Evolutionary conservation across 1,140 invertebrate species (phyloP).

Genomic region (Heterodera carotae): DNA sequence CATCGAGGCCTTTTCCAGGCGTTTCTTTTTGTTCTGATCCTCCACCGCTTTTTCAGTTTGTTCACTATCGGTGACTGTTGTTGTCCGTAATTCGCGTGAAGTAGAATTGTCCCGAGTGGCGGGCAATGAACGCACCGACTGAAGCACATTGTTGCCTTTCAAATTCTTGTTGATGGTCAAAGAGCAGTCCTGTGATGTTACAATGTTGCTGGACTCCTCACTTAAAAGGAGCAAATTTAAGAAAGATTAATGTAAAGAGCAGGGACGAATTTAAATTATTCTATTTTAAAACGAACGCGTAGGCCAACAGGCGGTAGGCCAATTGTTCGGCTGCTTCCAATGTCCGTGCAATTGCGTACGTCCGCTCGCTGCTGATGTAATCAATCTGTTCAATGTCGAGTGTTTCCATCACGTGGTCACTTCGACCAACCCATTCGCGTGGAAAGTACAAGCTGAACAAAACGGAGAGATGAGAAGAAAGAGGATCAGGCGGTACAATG

Average conservation of each 20-base stretch:
- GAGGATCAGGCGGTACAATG: background rate
- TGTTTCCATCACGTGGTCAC: slow-evolving; percentile 13
- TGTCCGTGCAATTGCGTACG: slow-evolving; percentile 20
- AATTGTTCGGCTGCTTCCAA: slow-evolving; percentile 24
- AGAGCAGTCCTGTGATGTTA: slow-evolving; percentile 11
- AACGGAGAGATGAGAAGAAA: background rate
- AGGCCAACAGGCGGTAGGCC: slow-evolving; percentile 2
- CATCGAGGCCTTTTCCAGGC: background rate
- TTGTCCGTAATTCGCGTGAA: background rate
- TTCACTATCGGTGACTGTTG: background rate
- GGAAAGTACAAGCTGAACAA: slow-evolving; percentile 25
- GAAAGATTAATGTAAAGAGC: background rate
- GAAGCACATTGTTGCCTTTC: background rate
- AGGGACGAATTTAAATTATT: too few species aligned
- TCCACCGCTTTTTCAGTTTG: background rate
- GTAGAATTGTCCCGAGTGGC: background rate
- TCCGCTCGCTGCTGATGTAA: slow-evolving; percentile 20
- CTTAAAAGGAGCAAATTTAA: background rate
- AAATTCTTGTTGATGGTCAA: background rate
- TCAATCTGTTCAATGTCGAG: slow-evolving; percentile 13
- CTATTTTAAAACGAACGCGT: slow-evolving; percentile 19
- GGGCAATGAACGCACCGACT: background rate
- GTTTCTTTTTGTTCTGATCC: background rate
- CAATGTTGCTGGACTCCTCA: slow-evolving; percentile 3
- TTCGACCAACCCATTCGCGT: slow-evolving; percentile 16